Evolutionary conservation across 2,888 invertebrate genomes (phyloP).

Genomic region (Pollenia angustigena): DNA sequence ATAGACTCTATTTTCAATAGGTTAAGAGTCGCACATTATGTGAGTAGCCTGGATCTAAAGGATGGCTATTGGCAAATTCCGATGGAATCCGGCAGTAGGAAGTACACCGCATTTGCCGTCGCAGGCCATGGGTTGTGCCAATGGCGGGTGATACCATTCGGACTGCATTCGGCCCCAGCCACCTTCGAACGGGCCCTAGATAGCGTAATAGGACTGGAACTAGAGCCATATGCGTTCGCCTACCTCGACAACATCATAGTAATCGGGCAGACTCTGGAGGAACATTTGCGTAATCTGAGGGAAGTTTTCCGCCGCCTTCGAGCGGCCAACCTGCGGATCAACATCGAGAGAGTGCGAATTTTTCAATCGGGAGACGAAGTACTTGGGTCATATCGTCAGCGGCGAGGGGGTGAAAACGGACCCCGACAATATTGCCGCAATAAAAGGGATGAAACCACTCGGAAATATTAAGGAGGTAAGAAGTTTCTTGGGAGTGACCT

Average conservation of each 20-base stretch:
- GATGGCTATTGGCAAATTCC: not conserved
- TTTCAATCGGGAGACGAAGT: conserved; percentile 36
- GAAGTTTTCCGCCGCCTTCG: conserved; percentile 29
- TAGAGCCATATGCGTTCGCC: not conserved
- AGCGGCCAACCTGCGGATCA: conserved; percentile 9
- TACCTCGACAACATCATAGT: not conserved
- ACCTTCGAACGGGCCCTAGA: not conserved
- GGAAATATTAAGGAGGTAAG: too few relatives aligned
- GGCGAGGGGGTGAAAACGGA: conserved; percentile 45
- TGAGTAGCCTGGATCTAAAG: not conserved
- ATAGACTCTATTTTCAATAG: conserved; percentile 8
- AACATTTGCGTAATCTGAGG: not conserved
- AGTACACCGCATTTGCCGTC: too few relatives aligned
- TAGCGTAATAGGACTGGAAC: not conserved
- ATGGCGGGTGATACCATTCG: not conserved
- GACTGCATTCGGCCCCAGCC: not conserved
- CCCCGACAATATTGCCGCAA: conserved; percentile 48
- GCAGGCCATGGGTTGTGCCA: not conserved
- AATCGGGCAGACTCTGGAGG: not conserved
- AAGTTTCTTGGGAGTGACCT: too few relatives aligned
- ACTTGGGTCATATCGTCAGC: conserved; percentile 53
- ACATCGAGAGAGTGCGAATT: conserved; percentile 35
- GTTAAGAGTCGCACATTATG: not conserved
- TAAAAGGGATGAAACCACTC: not conserved
- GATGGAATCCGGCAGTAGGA: too few relatives aligned